These are phyloP conservation scores for Mizuhopecten yessoensis DNA, from an alignment of 1,140 invertebrate genomes.

Conservation along the genomic window DNA sequence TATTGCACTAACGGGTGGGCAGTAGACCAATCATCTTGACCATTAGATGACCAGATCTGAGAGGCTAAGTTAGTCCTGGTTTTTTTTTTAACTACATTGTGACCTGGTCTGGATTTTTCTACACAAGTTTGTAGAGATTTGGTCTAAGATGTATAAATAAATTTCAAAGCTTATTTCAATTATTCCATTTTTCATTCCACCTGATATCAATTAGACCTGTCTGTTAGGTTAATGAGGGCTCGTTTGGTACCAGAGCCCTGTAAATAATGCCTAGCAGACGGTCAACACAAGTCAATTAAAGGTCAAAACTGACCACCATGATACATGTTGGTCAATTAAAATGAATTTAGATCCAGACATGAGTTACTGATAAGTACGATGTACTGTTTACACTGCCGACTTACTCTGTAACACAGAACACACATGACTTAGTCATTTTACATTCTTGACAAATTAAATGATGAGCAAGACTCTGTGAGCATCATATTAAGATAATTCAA, in stretches of 20 bases:
- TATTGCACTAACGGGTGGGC: neutral
- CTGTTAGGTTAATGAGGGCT: neutral
- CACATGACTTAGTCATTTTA: neutral
- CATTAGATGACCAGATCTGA: neutral
- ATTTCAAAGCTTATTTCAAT: neutral
- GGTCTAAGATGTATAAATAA: neutral
- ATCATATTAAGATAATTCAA: conserved; percentile 4
- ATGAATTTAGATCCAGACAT: neutral
- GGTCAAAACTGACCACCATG: conserved; percentile 37
- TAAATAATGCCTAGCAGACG: conserved; percentile 7
- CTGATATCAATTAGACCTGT: conserved; percentile 38
- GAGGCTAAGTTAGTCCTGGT: neutral
- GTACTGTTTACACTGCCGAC: neutral
- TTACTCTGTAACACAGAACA: neutral
- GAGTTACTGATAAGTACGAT: neutral
- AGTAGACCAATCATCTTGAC: neutral
- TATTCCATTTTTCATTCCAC: conserved; percentile 10
- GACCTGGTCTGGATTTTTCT: neutral
- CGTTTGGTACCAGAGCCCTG: neutral
- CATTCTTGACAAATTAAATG: conserved; percentile 27
- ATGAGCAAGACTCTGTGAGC: conserved; percentile 10
- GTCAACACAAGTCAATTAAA: conserved; percentile 34
- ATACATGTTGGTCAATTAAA: conserved; percentile 35
- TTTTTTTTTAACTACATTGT: neutral
- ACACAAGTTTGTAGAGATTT: neutral